Conservation (phyloP, 2,888 invertebrate genomes). For the Allygus modestus region DNA sequence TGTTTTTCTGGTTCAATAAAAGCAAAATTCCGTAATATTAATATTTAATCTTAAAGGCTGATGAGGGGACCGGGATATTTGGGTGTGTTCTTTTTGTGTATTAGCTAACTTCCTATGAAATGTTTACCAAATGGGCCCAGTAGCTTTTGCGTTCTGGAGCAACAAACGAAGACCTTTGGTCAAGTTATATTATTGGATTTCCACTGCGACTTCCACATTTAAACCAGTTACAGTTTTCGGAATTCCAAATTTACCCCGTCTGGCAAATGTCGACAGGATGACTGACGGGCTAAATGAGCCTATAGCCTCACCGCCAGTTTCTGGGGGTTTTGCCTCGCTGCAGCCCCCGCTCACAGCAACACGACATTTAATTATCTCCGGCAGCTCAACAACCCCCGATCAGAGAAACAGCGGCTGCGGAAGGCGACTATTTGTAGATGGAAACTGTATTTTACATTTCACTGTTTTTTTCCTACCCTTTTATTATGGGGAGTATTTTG, state of each 20-base stretch:
- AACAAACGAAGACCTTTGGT: too few species aligned
- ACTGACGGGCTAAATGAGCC: constrained; percentile 10
- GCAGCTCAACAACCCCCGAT: constrained; percentile 6
- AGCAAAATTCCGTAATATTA: too few species aligned
- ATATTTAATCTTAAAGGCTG: too few species aligned
- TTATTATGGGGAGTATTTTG: neutral
- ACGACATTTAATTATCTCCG: constrained; percentile 12
- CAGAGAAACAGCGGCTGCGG: neutral
- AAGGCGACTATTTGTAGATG: constrained; percentile 10
- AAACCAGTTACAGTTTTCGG: neutral
- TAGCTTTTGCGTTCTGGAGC: too few species aligned
- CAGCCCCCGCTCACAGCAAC: neutral
- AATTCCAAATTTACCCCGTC: neutral
- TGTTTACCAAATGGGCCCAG: too few species aligned
- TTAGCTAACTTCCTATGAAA: too few species aligned
- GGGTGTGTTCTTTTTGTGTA: too few species aligned
- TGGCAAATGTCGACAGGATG: neutral
- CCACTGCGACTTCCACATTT: too few species aligned
- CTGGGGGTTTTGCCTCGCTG: neutral
- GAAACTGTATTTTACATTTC: neutral
- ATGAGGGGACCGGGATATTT: too few species aligned
- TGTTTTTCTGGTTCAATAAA: too few species aligned
- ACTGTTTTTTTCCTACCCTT: neutral
- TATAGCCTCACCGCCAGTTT: neutral
- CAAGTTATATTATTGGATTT: too few species aligned